Evolutionary conservation across 2,888 invertebrate genomes (phyloP), one percentile per base, ranked within the genome.

Genomic region (Zhengitettix transpicula): DNA sequence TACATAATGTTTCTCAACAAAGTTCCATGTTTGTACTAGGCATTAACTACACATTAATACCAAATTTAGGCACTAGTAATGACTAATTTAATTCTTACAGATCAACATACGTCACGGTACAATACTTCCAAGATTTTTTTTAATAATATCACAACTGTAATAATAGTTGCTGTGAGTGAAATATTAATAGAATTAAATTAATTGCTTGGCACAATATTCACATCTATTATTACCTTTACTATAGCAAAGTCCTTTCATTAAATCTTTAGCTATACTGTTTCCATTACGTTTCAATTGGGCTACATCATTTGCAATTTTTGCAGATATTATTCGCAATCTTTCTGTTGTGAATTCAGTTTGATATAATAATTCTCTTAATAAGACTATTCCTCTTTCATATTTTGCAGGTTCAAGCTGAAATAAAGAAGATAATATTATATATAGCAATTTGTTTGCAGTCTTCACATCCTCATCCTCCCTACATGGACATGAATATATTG

Each of bases 231-330:
- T 71, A 83, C 83, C 79, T 71, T 78, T 75, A 41, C 71, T 73
- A 68, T 78, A 87, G 54, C 79, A 67, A 60, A 87, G 69, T 55
- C 81, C 79, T 63, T 77, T 78, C 71, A 84, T 75, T 8, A 84
- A 69, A 66, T 82, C 79, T 10, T 75, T 70, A 10, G 81, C 81
- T 68, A 94, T 82, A 64, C 80, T 79, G 67, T 81, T 75, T 3
- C 91, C 93, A 62, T 82, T 80, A 47, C 87, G 75, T 69, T 87
- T 87, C 58, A 82, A 79, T 71, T 86, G 83, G 1, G 89, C 79
- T 1, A 90, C 86, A 63, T 89, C 87, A 66, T 89, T 91, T 56
- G 85, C 79, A 74, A 93, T 80, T 71, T 92, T 88, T 63, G 84
- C 83, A 0, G 88, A 86, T 64, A 89, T 83, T 40, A 90, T 84